phyloP scores from a whole-genome alignment of 1,140 invertebrate species.

The Anoplolepis gracilipes region DNA sequence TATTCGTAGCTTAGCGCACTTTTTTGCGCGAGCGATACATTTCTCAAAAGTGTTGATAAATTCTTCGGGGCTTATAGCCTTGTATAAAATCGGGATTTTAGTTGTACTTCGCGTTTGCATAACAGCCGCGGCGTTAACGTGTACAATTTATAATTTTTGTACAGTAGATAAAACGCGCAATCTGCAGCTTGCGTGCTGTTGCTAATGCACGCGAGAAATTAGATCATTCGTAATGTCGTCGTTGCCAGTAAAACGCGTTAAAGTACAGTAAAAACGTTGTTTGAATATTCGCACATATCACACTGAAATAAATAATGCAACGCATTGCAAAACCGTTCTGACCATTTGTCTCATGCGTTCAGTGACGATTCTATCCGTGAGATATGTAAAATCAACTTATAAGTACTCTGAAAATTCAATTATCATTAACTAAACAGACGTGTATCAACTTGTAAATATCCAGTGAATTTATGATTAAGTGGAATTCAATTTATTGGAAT shows the following conservation, averaged over 20 bases:
- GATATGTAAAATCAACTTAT: conserved; percentile 1
- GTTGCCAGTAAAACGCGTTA: conserved; percentile 33
- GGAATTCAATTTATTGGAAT: conserved; percentile 38
- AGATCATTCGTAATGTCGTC: conserved; percentile 48
- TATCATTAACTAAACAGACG: conserved; percentile 12
- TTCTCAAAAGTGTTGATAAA: conserved; percentile 33
- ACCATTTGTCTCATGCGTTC: conserved; percentile 6
- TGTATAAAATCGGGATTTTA: conserved; percentile 38
- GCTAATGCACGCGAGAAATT: conserved; percentile 55
- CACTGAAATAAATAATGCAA: conserved; percentile 16
- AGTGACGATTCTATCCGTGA: background rate
- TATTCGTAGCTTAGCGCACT: background rate
- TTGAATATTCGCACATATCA: conserved; percentile 44
- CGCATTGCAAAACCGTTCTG: background rate
- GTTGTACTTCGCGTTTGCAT: conserved; percentile 5
- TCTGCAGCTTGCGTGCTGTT: conserved; percentile 27
- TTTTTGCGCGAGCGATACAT: conserved; percentile 3
- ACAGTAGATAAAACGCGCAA: conserved; percentile 43
- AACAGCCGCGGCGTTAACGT: conserved; percentile 31
- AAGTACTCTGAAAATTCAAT: conserved; percentile 29
- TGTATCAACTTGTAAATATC: conserved; percentile 38
- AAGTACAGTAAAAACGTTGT: conserved; percentile 20
- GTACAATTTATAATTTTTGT: conserved; percentile 52
- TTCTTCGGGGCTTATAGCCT: conserved; percentile 2
- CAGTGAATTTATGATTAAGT: conserved; percentile 39